phyloP scores from a whole-genome alignment of 2,113 vertebrate species.

The Gymnobelideus leadbeateri region DNA sequence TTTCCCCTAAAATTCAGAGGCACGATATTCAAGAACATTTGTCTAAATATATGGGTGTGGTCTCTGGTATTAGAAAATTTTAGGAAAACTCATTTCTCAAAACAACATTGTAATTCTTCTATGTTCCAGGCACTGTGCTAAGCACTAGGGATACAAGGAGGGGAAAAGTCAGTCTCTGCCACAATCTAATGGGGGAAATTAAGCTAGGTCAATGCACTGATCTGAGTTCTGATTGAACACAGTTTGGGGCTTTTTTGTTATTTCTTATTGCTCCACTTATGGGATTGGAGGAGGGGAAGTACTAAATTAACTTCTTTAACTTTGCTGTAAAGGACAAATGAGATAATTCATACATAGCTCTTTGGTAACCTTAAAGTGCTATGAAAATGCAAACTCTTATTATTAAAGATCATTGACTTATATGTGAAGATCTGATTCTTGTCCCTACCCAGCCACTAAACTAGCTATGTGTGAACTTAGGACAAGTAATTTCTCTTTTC shows the following conservation, averaged over 20 bases:
- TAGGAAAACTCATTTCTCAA: not conserved
- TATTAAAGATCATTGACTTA: not conserved
- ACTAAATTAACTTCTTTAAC: not conserved
- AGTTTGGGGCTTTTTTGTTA: not conserved
- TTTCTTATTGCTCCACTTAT: not conserved
- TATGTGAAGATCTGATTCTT: not conserved
- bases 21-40: not conserved
- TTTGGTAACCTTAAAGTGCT: not conserved
- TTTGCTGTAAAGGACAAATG: not conserved
- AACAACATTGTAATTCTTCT: not conserved
- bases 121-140: not conserved
- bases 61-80: too few relatives aligned
- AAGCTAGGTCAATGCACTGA: not conserved
- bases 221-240: not conserved
- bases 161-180: not conserved
- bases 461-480: not conserved
- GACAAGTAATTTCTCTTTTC: not conserved
- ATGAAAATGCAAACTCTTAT: not conserved
- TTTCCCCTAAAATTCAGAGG: not conserved
- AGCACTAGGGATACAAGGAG: not conserved
- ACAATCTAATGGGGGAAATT: not conserved
- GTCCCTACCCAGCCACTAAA: not conserved
- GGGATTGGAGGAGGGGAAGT: not conserved
- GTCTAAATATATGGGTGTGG: not conserved
- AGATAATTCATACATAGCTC: not conserved